A percentile compares a stretch with the other conserved stretches of the same genome.
These are phyloP conservation scores for Dendrocopos noguchii DNA, from an alignment of 2,113 vertebrate genomes.

Conservation along the genomic window DNA sequence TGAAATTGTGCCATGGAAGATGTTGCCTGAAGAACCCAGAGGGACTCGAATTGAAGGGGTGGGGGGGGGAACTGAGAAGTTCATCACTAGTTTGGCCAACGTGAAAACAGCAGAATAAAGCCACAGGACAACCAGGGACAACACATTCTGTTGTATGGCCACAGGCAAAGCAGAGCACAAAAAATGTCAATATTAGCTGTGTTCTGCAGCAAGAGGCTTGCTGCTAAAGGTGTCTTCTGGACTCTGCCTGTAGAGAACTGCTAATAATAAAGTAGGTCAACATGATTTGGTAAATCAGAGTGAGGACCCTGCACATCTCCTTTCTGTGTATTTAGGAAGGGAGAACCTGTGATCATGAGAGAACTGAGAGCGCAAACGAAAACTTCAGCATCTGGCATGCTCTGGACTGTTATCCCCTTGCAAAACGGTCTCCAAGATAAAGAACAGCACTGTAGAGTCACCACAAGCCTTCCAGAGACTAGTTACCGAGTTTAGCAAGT, in stretches of 20 bases:
- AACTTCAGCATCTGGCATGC: background rate
- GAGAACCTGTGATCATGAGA: fast-evolving
- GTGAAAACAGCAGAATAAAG: background rate
- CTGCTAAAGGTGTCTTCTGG: background rate
- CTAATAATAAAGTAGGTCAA: background rate
- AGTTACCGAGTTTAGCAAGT: background rate
- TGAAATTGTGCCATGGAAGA: background rate
- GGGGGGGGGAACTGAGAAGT: background rate
- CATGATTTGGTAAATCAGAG: background rate
- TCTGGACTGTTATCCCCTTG: background rate
- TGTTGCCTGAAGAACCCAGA: background rate
- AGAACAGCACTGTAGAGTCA: background rate
- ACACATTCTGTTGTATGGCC: background rate
- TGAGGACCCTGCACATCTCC: background rate
- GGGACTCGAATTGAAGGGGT: fast-evolving
- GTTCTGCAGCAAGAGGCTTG: background rate
- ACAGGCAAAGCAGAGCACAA: background rate
- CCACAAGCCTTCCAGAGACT: background rate
- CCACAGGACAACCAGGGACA: background rate
- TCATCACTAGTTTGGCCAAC: background rate
- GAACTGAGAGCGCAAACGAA: background rate
- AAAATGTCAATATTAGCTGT: background rate
- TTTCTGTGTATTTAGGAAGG: background rate
- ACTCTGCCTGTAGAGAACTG: background rate
- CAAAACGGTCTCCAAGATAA: background rate